Base-by-base conservation (phyloP, 2,113 vertebrate genomes). In the Pseudonaja textilis region DNA sequence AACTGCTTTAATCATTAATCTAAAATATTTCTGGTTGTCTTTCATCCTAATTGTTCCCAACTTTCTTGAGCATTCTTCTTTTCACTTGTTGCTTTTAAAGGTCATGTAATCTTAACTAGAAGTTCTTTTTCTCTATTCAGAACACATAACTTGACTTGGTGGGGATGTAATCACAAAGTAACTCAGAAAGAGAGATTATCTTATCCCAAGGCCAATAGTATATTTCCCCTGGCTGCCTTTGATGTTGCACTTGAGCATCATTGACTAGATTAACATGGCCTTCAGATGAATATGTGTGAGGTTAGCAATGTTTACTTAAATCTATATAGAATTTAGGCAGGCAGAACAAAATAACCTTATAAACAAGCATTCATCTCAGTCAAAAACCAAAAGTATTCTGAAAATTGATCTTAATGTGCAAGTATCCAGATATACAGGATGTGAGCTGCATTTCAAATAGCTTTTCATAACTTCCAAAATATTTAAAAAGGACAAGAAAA, bases 261-360 rank as follows among this genome's bases (percentile, higher is more conserved):
- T 25, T n/a, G 64, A 74, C 64, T 42, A 42, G 34, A 90, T 47
- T 90, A 64, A 64, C 45, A 69, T 14, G 42, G 91, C 45, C 91
- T 90, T 85, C 89, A 55, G 89, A 50, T 45, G 6, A 42, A 74
- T 50, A 23, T 74, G 61, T 1, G 34, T 69, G 39, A 29, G 52
- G n/a, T 90, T 29, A 45, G 87, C 4, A 39, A 74, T 91, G 22
- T 5, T 47, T 93, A n/a, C 20, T 93, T 91, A 10, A 95, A 96
- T 94, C 93, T 92, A 94, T 85, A 90, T 74, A 42, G 92, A 90
- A 94, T 94, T 93, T 93, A 16, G 29, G 29, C 47, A 93, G 34
- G 6, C 74, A 89, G 50, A 87, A 93, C 93, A 4, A 94, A 85
- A 61, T 94, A 74, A 23, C 2, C 0, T 34, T 0, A 18, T 1